Evolutionary conservation across 2,797 vertebrate species (phyloP).

Genomic region (Cryptoblepharus egeriae): DNA sequence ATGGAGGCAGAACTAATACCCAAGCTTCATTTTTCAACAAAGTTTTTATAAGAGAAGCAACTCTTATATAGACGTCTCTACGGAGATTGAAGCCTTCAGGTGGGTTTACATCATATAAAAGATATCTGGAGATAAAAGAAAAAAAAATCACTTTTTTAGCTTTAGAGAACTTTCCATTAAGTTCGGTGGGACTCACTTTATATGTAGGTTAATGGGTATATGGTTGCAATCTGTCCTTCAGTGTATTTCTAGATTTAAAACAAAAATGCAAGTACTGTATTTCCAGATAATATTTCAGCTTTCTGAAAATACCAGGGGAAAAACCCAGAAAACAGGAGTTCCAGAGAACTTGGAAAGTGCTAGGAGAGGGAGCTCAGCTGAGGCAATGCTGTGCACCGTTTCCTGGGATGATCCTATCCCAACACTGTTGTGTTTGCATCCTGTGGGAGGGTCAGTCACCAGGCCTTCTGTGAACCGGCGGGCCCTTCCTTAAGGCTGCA

Average conservation of each 20-base stretch:
- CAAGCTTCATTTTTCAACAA: slow-evolving; percentile 87
- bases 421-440: too few relatives aligned
- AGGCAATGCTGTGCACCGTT: too few relatives aligned
- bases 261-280: background rate
- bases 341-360: too few relatives aligned
- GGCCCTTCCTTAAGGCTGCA: too few relatives aligned
- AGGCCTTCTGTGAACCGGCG: too few relatives aligned
- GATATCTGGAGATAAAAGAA: slow-evolving; percentile 80
- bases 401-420: too few relatives aligned
- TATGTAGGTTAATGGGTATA: too few relatives aligned
- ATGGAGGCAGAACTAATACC: slow-evolving; percentile 94
- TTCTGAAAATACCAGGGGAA: too few relatives aligned
- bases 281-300: background rate
- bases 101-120: slow-evolving; percentile 96
- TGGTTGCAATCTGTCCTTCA: background rate
- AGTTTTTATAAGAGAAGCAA: slow-evolving; percentile 91
- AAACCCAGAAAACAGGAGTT: too few relatives aligned
- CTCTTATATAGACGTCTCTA: slow-evolving; percentile 91
- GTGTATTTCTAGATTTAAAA: background rate
- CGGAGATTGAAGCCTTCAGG: slow-evolving; percentile 97
- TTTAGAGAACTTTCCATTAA: background rate
- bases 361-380: too few relatives aligned
- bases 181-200: too few relatives aligned
- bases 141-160: rapidly evolving
- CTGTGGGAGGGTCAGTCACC: too few relatives aligned